Evolutionary conservation across 2,888 invertebrate species (phyloP).

Genomic region (Notodromas monacha): DNA sequence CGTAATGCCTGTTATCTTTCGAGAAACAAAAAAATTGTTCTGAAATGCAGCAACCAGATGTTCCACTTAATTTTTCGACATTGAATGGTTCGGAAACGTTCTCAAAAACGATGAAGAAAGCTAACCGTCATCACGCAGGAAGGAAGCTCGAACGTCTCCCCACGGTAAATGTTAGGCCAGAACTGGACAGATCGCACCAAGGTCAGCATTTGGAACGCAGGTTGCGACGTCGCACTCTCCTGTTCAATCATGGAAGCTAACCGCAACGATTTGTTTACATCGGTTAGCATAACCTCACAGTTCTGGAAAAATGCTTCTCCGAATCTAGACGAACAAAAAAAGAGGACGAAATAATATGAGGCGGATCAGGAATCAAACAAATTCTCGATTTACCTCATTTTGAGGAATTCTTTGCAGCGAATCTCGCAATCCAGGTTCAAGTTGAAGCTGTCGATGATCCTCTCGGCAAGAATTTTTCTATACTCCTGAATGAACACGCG

Average conservation of each 20-base stretch:
- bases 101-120: too few species aligned
- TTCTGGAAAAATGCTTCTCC: constrained; percentile 82
- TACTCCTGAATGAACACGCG: constrained; percentile 95
- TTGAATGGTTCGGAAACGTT: too few species aligned
- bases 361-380: background rate
- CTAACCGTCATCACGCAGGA: constrained; percentile 36
- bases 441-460: constrained; percentile 42
- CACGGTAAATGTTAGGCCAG: constrained; percentile 90
- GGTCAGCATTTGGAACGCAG: constrained; percentile 30
- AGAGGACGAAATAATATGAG: too few species aligned
- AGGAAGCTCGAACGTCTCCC: constrained; percentile 63
- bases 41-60: too few species aligned
- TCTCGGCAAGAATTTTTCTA: constrained; percentile 61
- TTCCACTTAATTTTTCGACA: too few species aligned
- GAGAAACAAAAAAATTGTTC: too few species aligned
- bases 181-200: constrained; percentile 91
- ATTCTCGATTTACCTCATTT: constrained; percentile 24
- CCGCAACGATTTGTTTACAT: constrained; percentile 74
- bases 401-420: constrained; percentile 64
- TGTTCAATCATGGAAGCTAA: constrained; percentile 44
- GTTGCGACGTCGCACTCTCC: constrained; percentile 8
- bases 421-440: constrained; percentile 69
- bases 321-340: constrained; percentile 28
- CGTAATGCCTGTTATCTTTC: too few species aligned
- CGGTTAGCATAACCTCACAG: constrained; percentile 95